Conservation (phyloP, 2,113 vertebrate species). For the Corydoras maculifer region DNA sequence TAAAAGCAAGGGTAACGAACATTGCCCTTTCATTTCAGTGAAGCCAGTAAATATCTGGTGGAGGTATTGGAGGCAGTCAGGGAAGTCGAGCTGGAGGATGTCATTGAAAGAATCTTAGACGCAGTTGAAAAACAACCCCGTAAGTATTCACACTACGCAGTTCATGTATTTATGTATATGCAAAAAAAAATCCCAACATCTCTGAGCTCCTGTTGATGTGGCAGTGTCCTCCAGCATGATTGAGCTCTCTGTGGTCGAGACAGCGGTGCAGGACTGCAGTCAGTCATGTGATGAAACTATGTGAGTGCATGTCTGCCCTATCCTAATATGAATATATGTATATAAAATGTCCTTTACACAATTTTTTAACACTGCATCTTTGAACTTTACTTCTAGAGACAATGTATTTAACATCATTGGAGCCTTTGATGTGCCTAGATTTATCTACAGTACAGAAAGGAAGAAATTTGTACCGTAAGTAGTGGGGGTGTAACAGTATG, state of each 20-base stretch:
- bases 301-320: constrained; percentile 58
- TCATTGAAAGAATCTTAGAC: constrained; percentile 81
- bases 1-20: too few relatives aligned
- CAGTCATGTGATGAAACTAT: constrained; percentile 78
- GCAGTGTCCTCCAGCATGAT: constrained; percentile 89
- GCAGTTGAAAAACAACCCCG: constrained; percentile 87
- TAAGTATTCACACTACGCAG: constrained; percentile 39
- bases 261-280: constrained; percentile 87
- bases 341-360: too few relatives aligned
- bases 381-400: constrained; percentile 69
- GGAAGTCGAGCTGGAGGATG: constrained; percentile 75
- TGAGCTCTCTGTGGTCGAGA: constrained; percentile 77
- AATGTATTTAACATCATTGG: constrained; percentile 94
- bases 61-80: constrained; percentile 74
- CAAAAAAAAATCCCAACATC: neutral
- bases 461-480: constrained; percentile 96
- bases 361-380: neutral
- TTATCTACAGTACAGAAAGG: constrained; percentile 83
- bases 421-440: constrained; percentile 89
- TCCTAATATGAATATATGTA: too few relatives aligned
- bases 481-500: too few relatives aligned
- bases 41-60: constrained; percentile 77
- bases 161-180: neutral
- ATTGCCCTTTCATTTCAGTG: constrained; percentile 57
- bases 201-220: neutral